Evolutionary conservation across 2,797 vertebrate species (phyloP).

Genomic region (Gallinago nigripennis): DNA sequence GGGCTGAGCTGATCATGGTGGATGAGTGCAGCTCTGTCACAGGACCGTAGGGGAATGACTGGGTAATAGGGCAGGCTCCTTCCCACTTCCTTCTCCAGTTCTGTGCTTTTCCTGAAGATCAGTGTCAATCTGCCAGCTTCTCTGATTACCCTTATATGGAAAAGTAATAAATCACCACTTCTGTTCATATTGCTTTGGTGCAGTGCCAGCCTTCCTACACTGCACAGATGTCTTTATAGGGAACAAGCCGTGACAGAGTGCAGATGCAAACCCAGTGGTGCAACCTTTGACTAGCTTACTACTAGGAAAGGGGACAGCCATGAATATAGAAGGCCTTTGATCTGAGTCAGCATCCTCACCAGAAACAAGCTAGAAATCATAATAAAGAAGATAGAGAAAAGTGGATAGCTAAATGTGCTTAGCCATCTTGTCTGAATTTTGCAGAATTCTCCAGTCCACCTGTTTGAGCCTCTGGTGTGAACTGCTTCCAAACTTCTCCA

Average conservation of each 20-base stretch:
- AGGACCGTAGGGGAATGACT: background rate
- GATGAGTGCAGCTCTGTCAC: background rate
- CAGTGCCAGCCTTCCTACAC: background rate
- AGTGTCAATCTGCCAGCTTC: background rate
- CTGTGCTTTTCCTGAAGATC: background rate
- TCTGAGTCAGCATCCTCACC: background rate
- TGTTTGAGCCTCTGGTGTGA: background rate
- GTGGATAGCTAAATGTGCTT: background rate
- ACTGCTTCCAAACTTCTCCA: background rate
- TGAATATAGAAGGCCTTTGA: background rate
- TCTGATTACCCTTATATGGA: background rate
- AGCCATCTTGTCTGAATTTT: background rate
- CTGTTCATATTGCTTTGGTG: background rate
- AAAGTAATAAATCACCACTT: conserved; percentile 13
- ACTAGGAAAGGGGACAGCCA: background rate
- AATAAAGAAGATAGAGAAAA: background rate
- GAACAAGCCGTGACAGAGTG: background rate
- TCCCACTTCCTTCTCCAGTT: background rate
- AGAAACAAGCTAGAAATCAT: background rate
- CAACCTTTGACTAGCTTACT: background rate
- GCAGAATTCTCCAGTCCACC: background rate
- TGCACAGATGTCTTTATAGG: background rate
- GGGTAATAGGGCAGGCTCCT: background rate
- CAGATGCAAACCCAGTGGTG: background rate
- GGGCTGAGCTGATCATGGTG: background rate